phyloP scores from a whole-genome alignment of 2,888 invertebrate species.

The Melanophora roralis region DNA sequence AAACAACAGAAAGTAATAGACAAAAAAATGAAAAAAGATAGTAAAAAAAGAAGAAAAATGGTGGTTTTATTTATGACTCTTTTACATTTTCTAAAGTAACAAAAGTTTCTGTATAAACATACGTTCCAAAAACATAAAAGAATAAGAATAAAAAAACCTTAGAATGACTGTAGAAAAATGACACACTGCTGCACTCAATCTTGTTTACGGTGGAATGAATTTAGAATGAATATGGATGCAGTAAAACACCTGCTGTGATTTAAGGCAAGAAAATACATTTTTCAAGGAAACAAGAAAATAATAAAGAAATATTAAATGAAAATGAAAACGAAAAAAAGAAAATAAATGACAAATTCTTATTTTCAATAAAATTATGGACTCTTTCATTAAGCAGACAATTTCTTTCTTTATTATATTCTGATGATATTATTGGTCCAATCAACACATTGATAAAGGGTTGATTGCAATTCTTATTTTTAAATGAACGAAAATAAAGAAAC shows the following conservation, averaged over 20 bases:
- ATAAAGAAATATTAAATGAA: not conserved
- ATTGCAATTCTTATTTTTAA: slow-evolving; percentile 52
- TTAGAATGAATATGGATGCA: not conserved
- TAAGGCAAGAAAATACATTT: slow-evolving; percentile 27
- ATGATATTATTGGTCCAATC: slow-evolving; percentile 52
- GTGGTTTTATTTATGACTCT: slow-evolving; percentile 51
- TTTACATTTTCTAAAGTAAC: slow-evolving; percentile 45
- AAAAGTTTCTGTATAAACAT: slow-evolving; percentile 53
- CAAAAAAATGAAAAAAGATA: slow-evolving; percentile 38
- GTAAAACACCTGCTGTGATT: slow-evolving; percentile 53
- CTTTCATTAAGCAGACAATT: slow-evolving; percentile 41
- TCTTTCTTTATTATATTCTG: slow-evolving; percentile 16
- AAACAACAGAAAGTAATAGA: slow-evolving; percentile 11
- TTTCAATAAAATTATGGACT: slow-evolving; percentile 35
- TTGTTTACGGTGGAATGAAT: not conserved
- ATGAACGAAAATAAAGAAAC: slow-evolving; percentile 37
- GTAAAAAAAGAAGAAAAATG: slow-evolving; percentile 44
- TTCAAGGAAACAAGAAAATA: not conserved
- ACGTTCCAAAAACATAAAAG: slow-evolving; percentile 24
- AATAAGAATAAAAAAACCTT: too few species aligned
- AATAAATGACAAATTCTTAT: slow-evolving; percentile 24
- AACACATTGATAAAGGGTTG: slow-evolving; percentile 56
- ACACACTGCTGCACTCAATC: slow-evolving; percentile 1
- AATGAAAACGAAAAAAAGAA: too few species aligned
- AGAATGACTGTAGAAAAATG: slow-evolving; percentile 11